These are phyloP conservation scores for Alsophila aescularia DNA, from an alignment of 2,888 invertebrate species.

Conservation along the genomic window DNA sequence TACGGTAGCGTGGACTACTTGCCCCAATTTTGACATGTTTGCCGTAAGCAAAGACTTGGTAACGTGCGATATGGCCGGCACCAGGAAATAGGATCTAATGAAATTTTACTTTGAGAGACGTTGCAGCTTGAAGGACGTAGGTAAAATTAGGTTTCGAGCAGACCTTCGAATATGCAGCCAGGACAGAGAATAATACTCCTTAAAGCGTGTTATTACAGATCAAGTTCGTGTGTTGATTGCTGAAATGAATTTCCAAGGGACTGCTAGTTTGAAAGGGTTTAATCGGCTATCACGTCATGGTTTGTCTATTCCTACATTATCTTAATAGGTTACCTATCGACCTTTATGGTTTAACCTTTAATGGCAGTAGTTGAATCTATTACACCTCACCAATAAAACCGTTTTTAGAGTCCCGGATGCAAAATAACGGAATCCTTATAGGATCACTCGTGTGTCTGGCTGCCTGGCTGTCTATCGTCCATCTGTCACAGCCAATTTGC, in stretches of 20 bases:
- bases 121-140: conserved; percentile 35
- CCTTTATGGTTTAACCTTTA: background rate
- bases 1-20: too few relatives aligned
- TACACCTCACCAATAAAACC: too few relatives aligned
- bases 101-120: conserved; percentile 49
- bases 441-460: too few relatives aligned
- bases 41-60: conserved; percentile 15
- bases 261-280: background rate
- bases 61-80: conserved; percentile 27
- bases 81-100: conserved; percentile 52
- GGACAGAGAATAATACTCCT: background rate
- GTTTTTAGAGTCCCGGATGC: too few relatives aligned
- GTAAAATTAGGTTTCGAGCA: conserved; percentile 31
- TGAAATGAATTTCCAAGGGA: background rate
- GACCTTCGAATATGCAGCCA: conserved; percentile 19
- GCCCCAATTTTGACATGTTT: background rate
- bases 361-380: too few relatives aligned
- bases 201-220: background rate
- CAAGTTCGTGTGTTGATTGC: background rate
- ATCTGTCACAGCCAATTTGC: too few relatives aligned
- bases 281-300: background rate
- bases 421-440: too few relatives aligned
- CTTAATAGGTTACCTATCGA: background rate
- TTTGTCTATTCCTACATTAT: background rate
- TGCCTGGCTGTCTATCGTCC: too few relatives aligned